Evolutionary conservation across 1,140 invertebrate species (phyloP), one percentile per base, ranked within the genome.

Genomic region (Papilio xuthus): DNA sequence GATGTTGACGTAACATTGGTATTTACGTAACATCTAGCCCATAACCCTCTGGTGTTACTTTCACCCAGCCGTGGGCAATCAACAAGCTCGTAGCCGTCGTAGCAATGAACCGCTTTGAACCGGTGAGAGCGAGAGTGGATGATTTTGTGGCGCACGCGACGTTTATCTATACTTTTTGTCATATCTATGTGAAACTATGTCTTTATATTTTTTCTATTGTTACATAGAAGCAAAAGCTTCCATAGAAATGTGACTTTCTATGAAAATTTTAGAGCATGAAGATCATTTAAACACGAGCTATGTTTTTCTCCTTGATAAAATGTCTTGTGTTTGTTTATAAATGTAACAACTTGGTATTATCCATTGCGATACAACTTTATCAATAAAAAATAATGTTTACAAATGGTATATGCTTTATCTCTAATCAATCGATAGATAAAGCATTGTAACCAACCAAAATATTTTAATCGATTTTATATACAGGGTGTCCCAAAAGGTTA

Each of bases 31-130:
- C 71, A 50, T 41, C 41, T 73, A 47, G 37, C 71, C 71, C 71
- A 73, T 73, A 73, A 73, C 71, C 71, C 71, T 73, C 71, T 42
- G 71, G 71, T 72, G 41, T 47, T 44, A 73, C 71, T 73, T 73
- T 73, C 71, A 47, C 71, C 71, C 41, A 73, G 41, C 71, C 42
- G 41, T 73, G 41, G 71, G 71, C 41, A 73, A 50, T 73, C 71
- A 47, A 9, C 23, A 20, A 42, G 20, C 42, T 6, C 71, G 71
- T 73, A 73, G 42, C 71, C 42, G 12, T 73, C 41, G 10, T 73
- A 73, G 71, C 71, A 73, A 73, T 73, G 41, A 73, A 47, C 71
- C 71, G 71, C n/a, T 44, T 18, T 47, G 42, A 26, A 47, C 41
- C 42, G 37, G 71, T 18, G 71, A 73, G 71, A 73, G 71, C 71